Conservation (phyloP, 2,113 vertebrate genomes). For the Brachyhypopomus occidentalis region DNA sequence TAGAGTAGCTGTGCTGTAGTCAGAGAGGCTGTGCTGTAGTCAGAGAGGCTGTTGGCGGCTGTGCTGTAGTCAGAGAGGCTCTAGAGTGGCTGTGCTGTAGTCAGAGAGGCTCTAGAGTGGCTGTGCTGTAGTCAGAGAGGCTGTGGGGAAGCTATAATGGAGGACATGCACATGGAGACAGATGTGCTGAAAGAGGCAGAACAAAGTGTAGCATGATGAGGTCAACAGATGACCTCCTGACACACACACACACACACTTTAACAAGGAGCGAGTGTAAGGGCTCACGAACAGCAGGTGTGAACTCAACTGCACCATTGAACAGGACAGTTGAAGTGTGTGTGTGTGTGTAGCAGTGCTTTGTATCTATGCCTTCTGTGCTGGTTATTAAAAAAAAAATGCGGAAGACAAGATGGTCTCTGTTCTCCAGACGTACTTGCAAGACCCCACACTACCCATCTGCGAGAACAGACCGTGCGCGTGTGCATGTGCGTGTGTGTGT, state of each 20-base stretch:
- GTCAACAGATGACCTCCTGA: not conserved
- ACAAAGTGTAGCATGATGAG: not conserved
- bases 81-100: no score
- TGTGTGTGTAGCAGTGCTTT: constrained; percentile 22
- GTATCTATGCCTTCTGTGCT: constrained; percentile 28
- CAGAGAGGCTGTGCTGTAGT: no score
- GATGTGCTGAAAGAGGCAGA: not conserved
- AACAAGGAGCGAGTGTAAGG: not conserved
- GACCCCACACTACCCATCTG: constrained; percentile 25
- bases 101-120: no score
- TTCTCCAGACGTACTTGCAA: constrained; percentile 18
- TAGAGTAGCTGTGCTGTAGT: no score
- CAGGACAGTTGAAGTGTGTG: not conserved
- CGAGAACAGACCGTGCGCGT: constrained; percentile 19
- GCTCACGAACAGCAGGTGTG: constrained; percentile 43
- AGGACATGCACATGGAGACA: not conserved
- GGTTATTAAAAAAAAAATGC: not conserved
- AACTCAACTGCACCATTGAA: constrained; percentile 6
- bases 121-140: no score
- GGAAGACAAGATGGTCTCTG: constrained; percentile 31
- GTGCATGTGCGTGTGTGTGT: constrained; percentile 10
- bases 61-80: no score
- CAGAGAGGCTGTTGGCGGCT: no score
- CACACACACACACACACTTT: constrained; percentile 19
- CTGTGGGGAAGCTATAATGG: no score